Percentiles rank a stretch among this genome's conserved stretches.
phyloP scores from a whole-genome alignment of 1,140 invertebrate genomes.

The Chelonus insularis region DNA sequence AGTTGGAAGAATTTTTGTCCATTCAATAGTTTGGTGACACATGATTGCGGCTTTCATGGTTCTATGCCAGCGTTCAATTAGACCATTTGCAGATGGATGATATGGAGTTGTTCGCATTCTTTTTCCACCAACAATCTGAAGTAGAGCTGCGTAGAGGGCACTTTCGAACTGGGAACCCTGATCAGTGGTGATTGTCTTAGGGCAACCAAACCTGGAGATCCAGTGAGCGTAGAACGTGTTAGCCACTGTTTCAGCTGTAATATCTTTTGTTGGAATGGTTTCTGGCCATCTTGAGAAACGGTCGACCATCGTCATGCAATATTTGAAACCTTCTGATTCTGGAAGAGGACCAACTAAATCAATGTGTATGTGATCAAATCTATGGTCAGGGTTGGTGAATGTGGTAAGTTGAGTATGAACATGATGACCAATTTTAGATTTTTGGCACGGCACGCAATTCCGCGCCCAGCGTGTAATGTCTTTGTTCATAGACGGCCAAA shows the following conservation, averaged over 20 bases:
- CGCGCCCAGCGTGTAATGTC: too few relatives aligned
- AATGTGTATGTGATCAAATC: constrained; percentile 56
- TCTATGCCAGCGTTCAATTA: too few relatives aligned
- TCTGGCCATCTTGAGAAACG: constrained; percentile 46
- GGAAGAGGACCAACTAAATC: constrained; percentile 59
- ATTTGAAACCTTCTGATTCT: constrained; percentile 38
- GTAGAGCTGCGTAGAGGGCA: constrained; percentile 31
- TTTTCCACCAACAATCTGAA: constrained; percentile 1
- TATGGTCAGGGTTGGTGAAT: constrained; percentile 1
- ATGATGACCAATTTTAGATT: constrained; percentile 32
- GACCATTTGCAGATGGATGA: constrained; percentile 48
- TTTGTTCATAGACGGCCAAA: too few relatives aligned
- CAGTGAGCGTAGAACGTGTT: constrained; percentile 36
- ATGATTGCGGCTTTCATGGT: constrained; percentile 48
- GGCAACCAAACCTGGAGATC: constrained; percentile 40
- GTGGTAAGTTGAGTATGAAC: background rate
- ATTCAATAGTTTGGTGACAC: constrained; percentile 34
- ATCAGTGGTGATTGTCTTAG: constrained; percentile 40
- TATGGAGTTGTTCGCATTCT: background rate
- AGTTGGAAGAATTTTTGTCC: constrained; percentile 46
- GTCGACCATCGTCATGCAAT: constrained; percentile 56
- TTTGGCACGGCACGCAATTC: too few relatives aligned
- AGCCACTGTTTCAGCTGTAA: constrained; percentile 34
- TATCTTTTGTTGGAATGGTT: constrained; percentile 39
- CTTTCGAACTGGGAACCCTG: constrained; percentile 34